A percentile compares a stretch with the other conserved stretches of the same genome.
Evolutionary conservation across 2,888 invertebrate species (phyloP).

Genomic region (Brassicogethes aeneus): DNA sequence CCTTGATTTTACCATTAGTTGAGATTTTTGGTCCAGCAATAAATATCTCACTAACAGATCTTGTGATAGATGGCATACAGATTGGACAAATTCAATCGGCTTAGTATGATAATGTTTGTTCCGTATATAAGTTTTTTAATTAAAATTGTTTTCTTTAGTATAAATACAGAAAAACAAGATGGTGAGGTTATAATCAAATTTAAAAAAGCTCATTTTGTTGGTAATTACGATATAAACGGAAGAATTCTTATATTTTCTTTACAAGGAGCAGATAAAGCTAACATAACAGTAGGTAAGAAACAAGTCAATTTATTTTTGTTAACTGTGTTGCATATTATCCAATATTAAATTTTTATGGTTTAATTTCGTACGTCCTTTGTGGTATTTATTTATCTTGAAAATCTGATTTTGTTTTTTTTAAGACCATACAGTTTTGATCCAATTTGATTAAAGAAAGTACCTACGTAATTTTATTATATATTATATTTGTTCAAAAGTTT

Average conservation of each 20-base stretch:
- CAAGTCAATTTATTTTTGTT: neutral
- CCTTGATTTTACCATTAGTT: conserved; percentile 22
- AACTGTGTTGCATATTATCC: no score
- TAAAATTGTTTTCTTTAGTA: neutral
- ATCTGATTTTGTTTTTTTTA: no score
- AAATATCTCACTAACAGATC: neutral
- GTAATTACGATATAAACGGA: conserved; percentile 28
- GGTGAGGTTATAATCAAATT: neutral
- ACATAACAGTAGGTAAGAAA: conserved; percentile 23
- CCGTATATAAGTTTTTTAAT: neutral
- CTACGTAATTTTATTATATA: no score
- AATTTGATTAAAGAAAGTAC: no score
- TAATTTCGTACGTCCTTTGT: no score
- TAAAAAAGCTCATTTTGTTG: neutral
- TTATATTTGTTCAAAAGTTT: no score
- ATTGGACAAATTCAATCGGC: neutral
- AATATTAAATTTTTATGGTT: no score
- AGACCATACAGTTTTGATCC: no score
- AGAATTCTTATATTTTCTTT: conserved; percentile 31
- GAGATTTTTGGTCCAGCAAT: conserved; percentile 12
- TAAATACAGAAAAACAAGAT: neutral
- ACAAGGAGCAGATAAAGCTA: conserved; percentile 27
- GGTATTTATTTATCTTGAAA: no score
- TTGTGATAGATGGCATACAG: neutral
- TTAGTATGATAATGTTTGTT: neutral